Evolutionary conservation across 2,888 invertebrate genomes (phyloP).

Genomic region (Opisthograptis luteolata): DNA sequence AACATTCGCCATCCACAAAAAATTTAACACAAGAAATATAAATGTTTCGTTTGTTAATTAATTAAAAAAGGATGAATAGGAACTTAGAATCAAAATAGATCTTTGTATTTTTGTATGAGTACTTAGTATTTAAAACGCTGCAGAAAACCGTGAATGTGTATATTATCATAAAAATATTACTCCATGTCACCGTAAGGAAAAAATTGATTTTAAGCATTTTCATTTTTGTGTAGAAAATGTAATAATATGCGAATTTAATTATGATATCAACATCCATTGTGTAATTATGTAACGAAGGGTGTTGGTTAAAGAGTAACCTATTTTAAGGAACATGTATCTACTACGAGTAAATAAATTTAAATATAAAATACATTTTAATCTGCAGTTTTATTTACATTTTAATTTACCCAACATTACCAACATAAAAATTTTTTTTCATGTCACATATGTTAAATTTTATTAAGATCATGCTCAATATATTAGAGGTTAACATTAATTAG

Average conservation of each 20-base stretch:
- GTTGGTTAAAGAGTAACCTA: slow-evolving; percentile 80
- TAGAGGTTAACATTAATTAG: too few relatives aligned
- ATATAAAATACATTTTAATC: slow-evolving; percentile 69
- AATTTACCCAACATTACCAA: too few relatives aligned
- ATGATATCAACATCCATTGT: slow-evolving; percentile 69
- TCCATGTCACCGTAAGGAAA: slow-evolving; percentile 1
- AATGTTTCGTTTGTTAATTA: too few relatives aligned
- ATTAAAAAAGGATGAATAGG: background rate
- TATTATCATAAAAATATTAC: background rate
- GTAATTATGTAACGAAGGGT: slow-evolving; percentile 71
- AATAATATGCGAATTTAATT: slow-evolving; percentile 44
- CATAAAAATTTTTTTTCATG: too few relatives aligned
- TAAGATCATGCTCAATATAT: too few relatives aligned
- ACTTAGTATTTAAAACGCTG: too few relatives aligned
- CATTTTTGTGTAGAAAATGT: slow-evolving; percentile 24
- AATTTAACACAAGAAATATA: too few relatives aligned
- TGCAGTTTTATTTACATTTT: slow-evolving; percentile 37
- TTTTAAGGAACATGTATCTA: slow-evolving; percentile 70
- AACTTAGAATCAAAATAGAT: background rate
- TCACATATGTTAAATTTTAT: too few relatives aligned
- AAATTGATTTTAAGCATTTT: slow-evolving; percentile 8
- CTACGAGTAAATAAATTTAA: slow-evolving; percentile 72
- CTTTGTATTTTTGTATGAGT: too few relatives aligned
- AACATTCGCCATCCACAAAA: too few relatives aligned
- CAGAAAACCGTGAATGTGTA: too few relatives aligned